Conservation (phyloP, 2,888 invertebrate species). For the Pocota personata region DNA sequence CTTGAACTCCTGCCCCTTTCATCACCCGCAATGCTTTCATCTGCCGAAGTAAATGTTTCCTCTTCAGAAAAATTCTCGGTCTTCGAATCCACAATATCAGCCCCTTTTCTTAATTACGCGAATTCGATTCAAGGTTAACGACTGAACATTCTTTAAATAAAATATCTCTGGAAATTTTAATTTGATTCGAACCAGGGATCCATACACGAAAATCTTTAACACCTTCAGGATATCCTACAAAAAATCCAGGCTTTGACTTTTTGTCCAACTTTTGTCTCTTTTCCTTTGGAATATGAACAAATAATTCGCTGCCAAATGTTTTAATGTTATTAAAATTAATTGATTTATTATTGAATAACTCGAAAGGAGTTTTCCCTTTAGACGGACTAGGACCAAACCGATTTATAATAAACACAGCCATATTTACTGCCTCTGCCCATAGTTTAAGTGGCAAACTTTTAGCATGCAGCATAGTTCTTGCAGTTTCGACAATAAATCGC, state of each 20-base stretch:
- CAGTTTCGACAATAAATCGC: constrained; percentile 74
- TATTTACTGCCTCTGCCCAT: neutral
- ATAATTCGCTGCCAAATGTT: constrained; percentile 76
- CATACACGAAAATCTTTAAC: constrained; percentile 44
- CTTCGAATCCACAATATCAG: neutral
- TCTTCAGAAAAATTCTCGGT: neutral
- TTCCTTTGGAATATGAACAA: constrained; percentile 76
- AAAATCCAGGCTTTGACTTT: constrained; percentile 74
- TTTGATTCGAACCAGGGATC: constrained; percentile 7
- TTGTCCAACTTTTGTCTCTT: constrained; percentile 77
- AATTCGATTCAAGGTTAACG: neutral
- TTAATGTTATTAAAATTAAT: neutral
- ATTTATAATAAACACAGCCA: neutral
- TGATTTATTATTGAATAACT: neutral
- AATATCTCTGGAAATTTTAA: constrained; percentile 43
- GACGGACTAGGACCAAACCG: neutral
- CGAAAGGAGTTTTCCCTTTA: constrained; percentile 9
- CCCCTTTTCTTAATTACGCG: too few relatives aligned
- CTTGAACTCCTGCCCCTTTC: neutral
- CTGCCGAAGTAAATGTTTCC: neutral
- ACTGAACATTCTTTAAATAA: constrained; percentile 12
- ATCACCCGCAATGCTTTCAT: neutral
- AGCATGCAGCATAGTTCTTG: neutral
- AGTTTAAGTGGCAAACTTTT: neutral
- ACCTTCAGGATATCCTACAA: constrained; percentile 13